Conservation (phyloP, 2,888 invertebrate genomes). For the Drosophila hamatofila region DNA sequence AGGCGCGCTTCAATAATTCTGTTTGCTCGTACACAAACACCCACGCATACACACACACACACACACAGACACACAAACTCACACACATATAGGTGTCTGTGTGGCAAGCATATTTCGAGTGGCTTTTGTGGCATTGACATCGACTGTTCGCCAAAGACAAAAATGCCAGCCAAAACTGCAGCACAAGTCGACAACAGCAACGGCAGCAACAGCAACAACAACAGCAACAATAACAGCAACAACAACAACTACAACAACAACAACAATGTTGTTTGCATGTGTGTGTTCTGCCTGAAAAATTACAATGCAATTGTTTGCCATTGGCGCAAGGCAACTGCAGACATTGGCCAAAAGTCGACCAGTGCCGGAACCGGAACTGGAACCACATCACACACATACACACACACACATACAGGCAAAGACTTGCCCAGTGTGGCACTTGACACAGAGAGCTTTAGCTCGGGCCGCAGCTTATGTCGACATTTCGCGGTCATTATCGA, state of each 20-base stretch:
- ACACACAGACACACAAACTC: slow-evolving; percentile 7
- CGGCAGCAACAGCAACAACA: slow-evolving; percentile 20
- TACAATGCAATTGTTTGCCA: slow-evolving; percentile 76
- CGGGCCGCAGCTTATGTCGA: background rate
- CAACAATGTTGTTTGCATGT: slow-evolving; percentile 2
- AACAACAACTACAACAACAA: slow-evolving; percentile 9
- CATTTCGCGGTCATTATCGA: slow-evolving; percentile 30
- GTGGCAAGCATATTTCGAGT: slow-evolving; percentile 66
- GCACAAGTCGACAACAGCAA: slow-evolving; percentile 39
- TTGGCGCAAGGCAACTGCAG: slow-evolving; percentile 39
- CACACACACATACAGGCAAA: background rate
- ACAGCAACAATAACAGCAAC: slow-evolving; percentile 25
- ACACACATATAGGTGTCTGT: slow-evolving; percentile 22
- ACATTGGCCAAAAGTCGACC: slow-evolving; percentile 40
- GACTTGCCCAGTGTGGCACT: slow-evolving; percentile 11
- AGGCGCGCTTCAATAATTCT: slow-evolving; percentile 77
- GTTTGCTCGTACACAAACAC: slow-evolving; percentile 57
- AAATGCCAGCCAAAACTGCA: slow-evolving; percentile 63
- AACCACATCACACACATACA: slow-evolving; percentile 15
- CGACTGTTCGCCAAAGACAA: slow-evolving; percentile 58
- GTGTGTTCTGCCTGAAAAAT: slow-evolving; percentile 51
- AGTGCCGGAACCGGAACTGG: slow-evolving; percentile 34
- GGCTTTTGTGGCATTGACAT: slow-evolving; percentile 73
- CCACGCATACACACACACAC: slow-evolving; percentile 17
- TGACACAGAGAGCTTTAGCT: background rate